Base-by-base conservation (phyloP, 2,797 vertebrate genomes). In the Craterocephalus amniculus region DNA sequence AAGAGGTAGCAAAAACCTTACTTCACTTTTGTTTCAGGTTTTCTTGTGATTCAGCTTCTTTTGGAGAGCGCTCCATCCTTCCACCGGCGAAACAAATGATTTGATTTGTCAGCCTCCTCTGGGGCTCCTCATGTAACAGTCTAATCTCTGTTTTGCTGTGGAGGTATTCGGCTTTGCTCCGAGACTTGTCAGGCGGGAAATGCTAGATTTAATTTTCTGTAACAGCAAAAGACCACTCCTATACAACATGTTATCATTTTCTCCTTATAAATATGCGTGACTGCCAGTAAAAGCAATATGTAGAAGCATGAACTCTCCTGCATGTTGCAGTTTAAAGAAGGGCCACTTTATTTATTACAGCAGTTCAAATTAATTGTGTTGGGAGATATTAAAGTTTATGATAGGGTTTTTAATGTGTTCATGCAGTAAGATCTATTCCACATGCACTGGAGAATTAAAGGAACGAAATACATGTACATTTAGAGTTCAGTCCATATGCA, bases 131-230 rank as follows among this genome's bases (percentile, higher is more conserved):
- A 63, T 54, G 43, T 87, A 81, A 86, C 88, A 74, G 68, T 56
- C 77, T 80, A 76, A 89, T 89, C 87, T 90, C 81, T 83, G 76
- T 80, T 84, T 83, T 81, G 62, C 79, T n/a, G 79, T 56, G 58
- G 66, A 80, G 77, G 70, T 81, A 71, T 79, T 80, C 31, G 6
- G 61, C 32, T 29, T 58, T 14, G 56, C 73, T 85, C 70, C 10
- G 77, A 81, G 77, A 71, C 68, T 69, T 79, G 73, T 73, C 72
- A 64, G 61, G 52, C 55, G 51, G 70, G 79, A 70, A 74, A 80
- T 63, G 63, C 67, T 69, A 59, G 60, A 73, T 71, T 60, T 69
- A 67, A 74, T 62, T 65, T 45, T 40, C 40, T 69, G 59, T 75
- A 72, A 77, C 16, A 74, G 56, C 79, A 64, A n/a, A 72, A 80